Evolutionary conservation across 2,888 invertebrate species (phyloP).

Genomic region (Tiliacea aurago): DNA sequence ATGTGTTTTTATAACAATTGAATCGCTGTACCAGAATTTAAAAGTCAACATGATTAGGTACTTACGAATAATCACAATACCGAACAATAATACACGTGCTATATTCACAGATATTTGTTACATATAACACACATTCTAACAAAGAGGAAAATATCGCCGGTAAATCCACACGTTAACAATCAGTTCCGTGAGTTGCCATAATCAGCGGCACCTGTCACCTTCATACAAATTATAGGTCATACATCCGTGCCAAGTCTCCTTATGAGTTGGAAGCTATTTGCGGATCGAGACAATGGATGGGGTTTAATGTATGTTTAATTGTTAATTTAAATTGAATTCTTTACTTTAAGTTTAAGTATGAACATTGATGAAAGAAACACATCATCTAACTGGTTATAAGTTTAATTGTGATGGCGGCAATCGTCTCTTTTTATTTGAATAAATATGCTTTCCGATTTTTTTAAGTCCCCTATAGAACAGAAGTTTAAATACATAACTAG

Average conservation of each 20-base stretch:
- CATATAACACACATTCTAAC: slow-evolving; percentile 9
- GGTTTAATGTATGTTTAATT: slow-evolving; percentile 33
- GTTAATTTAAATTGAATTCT: too few species aligned
- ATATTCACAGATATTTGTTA: slow-evolving; percentile 17
- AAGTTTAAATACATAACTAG: too few species aligned
- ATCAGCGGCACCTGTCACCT: slow-evolving; percentile 59
- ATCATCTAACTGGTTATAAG: too few species aligned
- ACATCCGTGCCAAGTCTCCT: slow-evolving; percentile 51
- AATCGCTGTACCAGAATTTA: neutral
- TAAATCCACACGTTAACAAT: slow-evolving; percentile 58
- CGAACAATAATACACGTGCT: neutral
- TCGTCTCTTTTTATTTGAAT: too few species aligned
- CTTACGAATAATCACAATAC: neutral
- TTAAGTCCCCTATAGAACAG: too few species aligned
- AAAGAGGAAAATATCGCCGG: slow-evolving; percentile 45
- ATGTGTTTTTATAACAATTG: neutral
- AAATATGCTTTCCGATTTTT: too few species aligned
- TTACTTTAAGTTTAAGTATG: neutral
- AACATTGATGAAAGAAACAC: too few species aligned
- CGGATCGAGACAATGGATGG: slow-evolving; percentile 1
- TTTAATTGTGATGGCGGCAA: too few species aligned
- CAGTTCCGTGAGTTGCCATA: slow-evolving; percentile 54
- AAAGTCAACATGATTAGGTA: neutral
- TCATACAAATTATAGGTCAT: slow-evolving; percentile 52
- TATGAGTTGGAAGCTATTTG: slow-evolving; percentile 32